Base-by-base conservation (phyloP, 2,888 invertebrate genomes). In the Gastrophysa polygoni region DNA sequence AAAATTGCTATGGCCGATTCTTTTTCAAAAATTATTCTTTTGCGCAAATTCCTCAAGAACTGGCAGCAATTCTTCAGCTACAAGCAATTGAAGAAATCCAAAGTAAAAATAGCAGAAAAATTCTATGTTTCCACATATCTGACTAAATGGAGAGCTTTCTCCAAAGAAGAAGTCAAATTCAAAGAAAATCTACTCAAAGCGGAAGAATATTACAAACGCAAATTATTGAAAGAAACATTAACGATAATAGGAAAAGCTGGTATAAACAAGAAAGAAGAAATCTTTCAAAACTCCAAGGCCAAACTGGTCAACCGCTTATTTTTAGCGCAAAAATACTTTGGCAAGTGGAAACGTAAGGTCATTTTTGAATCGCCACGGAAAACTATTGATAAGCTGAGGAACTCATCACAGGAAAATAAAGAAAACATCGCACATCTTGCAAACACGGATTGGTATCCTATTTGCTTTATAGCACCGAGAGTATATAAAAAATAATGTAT, bases 281-380 rank as follows among this genome's bases (percentile, higher is more conserved):
- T 66, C 56, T 64, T 72, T 10, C 67, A 64, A 14, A 57, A 16
- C 16, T 67, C 55, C 8, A 62, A 56, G 46, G 61, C 64, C 21
- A 65, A 56, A 29, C 56, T 71, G 16, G 61, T 68, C 47, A 66
- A 55, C 16, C 51, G 73, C 52, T 64, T 73, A 55, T 68, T 66
- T 55, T 64, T 76, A 58, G 67, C 70, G 10, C 68, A 69, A 47
- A 78, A 76, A 66, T 78, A 76, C 69, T 70, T 70, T 20, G 67
- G 68, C 57, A 72, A 71, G 43, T 77, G 78, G 78, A 78, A 74
- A 59, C 64, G 59, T 43, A 73, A 69, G 61, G 63, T 65, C 1
- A 51, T 71, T 50, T 66, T 70, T 50, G 64, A 63, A 57, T 38
- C 61, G 43, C 21, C 14, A 16, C 6, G 17, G 10, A 8, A 10